phyloP scores from a whole-genome alignment of 2,113 vertebrate species.

The Anoplopoma fimbria region DNA sequence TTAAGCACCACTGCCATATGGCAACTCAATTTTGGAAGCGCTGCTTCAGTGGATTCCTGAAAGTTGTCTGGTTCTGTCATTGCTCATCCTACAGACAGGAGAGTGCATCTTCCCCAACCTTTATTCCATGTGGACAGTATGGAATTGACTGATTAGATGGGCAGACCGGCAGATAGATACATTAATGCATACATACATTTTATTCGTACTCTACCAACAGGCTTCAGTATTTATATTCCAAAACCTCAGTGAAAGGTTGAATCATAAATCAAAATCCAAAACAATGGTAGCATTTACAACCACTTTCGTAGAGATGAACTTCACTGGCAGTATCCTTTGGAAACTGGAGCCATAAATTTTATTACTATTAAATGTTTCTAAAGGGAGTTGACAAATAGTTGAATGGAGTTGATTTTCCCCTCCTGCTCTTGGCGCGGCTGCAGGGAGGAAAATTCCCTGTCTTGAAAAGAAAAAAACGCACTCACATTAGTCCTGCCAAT shows the following conservation, averaged over 20 bases:
- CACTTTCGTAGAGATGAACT: constrained; percentile 87
- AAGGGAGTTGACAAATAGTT: constrained; percentile 98
- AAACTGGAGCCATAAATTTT: constrained; percentile 94
- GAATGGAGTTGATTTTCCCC: constrained; percentile 90
- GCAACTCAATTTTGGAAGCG: constrained; percentile 78
- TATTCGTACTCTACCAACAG: constrained; percentile 30
- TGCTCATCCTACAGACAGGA: constrained; percentile 70
- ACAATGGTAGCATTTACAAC: constrained; percentile 91
- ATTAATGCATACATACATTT: constrained; percentile 42
- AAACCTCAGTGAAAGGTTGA: constrained; percentile 75
- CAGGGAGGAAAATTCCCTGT: constrained; percentile 86
- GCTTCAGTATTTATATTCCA: constrained; percentile 51
- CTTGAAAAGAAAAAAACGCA: constrained; percentile 85
- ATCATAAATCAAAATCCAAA: constrained; percentile 88
- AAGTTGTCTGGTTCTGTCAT: constrained; percentile 82
- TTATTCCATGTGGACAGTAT: constrained; percentile 49
- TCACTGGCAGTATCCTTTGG: constrained; percentile 91
- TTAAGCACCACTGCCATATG: constrained; percentile 77
- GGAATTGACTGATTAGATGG: constrained; percentile 50
- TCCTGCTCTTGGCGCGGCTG: constrained; percentile 88
- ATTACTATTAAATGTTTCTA: constrained; percentile 97
- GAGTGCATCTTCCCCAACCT: constrained; percentile 62
- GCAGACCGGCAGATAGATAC: constrained; percentile 21
- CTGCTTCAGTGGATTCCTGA: constrained; percentile 80
- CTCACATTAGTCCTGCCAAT: constrained; percentile 86